Evolutionary conservation across 2,113 vertebrate species (phyloP).

Genomic region (Podocnemis expansa): DNA sequence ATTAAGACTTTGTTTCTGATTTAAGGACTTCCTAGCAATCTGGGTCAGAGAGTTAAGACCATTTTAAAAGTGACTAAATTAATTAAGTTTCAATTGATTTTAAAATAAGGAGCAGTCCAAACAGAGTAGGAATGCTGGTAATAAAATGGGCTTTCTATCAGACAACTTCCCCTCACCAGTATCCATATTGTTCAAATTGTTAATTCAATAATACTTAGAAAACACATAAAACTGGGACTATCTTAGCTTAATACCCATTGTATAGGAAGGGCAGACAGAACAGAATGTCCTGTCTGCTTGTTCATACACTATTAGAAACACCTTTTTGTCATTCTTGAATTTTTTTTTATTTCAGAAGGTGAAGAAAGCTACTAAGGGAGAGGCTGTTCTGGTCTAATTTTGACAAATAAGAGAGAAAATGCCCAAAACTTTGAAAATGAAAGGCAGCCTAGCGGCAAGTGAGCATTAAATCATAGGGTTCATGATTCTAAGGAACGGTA

Average conservation of each 20-base stretch:
- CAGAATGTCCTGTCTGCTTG: rapidly evolving
- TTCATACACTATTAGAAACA: background rate
- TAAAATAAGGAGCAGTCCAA: background rate
- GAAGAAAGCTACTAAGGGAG: too few species aligned
- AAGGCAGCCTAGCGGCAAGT: too few species aligned
- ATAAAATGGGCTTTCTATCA: background rate
- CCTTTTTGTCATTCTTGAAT: background rate
- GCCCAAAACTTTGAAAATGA: too few species aligned
- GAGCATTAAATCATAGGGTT: too few species aligned
- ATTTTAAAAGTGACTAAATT: background rate
- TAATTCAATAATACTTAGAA: background rate
- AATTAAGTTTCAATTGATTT: background rate
- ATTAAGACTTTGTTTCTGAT: background rate
- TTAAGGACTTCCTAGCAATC: background rate
- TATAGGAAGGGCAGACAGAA: background rate
- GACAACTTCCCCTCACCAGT: background rate
- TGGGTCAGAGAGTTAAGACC: background rate
- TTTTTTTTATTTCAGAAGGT: too few species aligned
- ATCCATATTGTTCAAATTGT: background rate
- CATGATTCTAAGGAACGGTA: too few species aligned
- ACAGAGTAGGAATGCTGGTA: background rate
- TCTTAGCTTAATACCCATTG: background rate
- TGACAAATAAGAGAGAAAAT: too few species aligned
- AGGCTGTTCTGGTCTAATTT: too few species aligned
- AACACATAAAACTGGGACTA: too few species aligned